A percentile compares a stretch with the other conserved stretches of the same genome.
These are phyloP conservation scores for Rhabdomys dilectus DNA, from an alignment of 2,113 vertebrate genomes.

Conservation along the genomic window DNA sequence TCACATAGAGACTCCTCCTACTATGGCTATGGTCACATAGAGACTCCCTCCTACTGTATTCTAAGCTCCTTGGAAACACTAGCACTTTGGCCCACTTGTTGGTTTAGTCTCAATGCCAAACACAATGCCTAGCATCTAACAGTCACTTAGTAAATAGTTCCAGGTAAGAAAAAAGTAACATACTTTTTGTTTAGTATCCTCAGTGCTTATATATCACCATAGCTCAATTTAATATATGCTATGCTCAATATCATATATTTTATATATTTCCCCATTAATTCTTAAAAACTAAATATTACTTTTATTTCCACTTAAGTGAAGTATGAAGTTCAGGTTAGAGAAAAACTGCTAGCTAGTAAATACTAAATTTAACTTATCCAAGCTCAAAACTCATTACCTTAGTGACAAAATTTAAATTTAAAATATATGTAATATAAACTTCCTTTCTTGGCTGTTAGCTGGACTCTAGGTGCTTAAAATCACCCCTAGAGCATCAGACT, in stretches of 20 bases:
- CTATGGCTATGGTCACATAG: not conserved
- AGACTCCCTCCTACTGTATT: not conserved
- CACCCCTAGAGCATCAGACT: not conserved
- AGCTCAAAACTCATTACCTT: not conserved
- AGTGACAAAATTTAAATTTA: constrained; percentile 17
- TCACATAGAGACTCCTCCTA: too few relatives aligned
- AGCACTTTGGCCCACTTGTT: not conserved
- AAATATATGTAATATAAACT: not conserved
- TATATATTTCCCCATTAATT: not conserved
- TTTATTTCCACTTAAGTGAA: not conserved
- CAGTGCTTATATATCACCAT: not conserved
- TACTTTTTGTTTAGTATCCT: not conserved
- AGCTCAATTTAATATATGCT: not conserved
- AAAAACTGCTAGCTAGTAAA: not conserved
- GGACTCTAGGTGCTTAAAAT: not conserved
- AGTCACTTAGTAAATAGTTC: not conserved
- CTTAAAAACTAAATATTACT: not conserved
- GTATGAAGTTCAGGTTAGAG: not conserved
- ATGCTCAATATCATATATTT: not conserved
- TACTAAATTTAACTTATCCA: not conserved
- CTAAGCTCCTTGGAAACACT: not conserved
- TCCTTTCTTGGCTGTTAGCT: not conserved
- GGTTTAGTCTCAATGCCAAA: not conserved
- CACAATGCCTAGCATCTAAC: not conserved
- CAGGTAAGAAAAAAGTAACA: not conserved